These are phyloP conservation scores for Gymnocheta viridis DNA, from an alignment of 2,888 invertebrate genomes.

Conservation along the genomic window DNA sequence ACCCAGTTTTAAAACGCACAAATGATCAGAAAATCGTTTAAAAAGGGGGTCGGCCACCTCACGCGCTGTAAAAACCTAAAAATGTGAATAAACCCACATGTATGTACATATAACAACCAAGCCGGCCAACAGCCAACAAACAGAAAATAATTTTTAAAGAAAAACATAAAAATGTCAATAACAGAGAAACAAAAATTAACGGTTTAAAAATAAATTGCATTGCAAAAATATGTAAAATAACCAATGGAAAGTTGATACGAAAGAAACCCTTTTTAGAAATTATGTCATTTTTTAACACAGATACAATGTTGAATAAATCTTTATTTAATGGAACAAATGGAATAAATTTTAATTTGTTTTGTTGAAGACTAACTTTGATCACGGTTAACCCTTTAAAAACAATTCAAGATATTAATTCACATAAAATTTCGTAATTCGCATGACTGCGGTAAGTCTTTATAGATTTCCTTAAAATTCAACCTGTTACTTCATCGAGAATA, in stretches of 20 bases:
- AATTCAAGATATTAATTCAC: background rate
- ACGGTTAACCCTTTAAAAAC: constrained; percentile 22
- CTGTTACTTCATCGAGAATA: no score
- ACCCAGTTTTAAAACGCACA: constrained; percentile 56
- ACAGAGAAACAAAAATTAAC: constrained; percentile 26
- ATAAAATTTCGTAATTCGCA: no score
- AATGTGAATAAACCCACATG: constrained; percentile 61
- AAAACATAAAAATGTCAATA: constrained; percentile 46
- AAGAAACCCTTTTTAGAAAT: constrained; percentile 28
- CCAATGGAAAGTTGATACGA: constrained; percentile 29
- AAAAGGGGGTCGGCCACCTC: constrained; percentile 63
- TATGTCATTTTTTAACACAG: constrained; percentile 26
- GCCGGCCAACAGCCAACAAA: constrained; percentile 20
- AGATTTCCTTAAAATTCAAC: no score
- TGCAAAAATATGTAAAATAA: background rate
- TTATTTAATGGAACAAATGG: constrained; percentile 18
- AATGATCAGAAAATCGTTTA: background rate
- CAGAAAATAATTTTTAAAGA: background rate
- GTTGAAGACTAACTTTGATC: background rate
- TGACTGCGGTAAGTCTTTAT: background rate
- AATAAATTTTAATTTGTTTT: constrained; percentile 7
- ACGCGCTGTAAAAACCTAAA: constrained; percentile 63
- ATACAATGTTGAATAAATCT: constrained; percentile 15
- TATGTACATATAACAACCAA: constrained; percentile 37
- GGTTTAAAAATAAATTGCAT: constrained; percentile 21